phyloP scores from a whole-genome alignment of 1,140 invertebrate species.

The Pachypsylla venusta region DNA sequence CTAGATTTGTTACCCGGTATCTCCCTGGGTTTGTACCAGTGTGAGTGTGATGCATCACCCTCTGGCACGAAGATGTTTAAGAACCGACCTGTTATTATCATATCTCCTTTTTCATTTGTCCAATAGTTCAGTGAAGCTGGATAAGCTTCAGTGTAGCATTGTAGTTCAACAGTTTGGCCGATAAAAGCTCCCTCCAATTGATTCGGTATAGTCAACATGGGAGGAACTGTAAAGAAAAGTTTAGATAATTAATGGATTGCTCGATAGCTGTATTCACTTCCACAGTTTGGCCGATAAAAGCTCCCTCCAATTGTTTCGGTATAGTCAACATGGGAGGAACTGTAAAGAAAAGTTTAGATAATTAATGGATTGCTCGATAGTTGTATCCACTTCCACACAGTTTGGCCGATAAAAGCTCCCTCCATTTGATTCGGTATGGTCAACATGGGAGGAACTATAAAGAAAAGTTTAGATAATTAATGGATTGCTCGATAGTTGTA shows the following conservation, averaged over 20 bases:
- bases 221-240: constrained; percentile 55
- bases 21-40: no score
- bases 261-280: no score
- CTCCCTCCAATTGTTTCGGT: constrained; percentile 68
- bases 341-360: constrained; percentile 34
- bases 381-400: no score
- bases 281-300: constrained; percentile 65
- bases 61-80: no score
- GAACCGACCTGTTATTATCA: constrained; percentile 83
- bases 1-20: no score
- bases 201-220: constrained; percentile 72
- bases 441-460: constrained; percentile 67
- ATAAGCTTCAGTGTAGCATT: constrained; percentile 77
- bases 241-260: no score
- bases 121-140: constrained; percentile 78
- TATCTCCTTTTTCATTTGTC: constrained; percentile 68
- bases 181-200: constrained; percentile 67
- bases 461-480: no score
- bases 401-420: constrained; percentile 63
- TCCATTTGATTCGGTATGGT: constrained; percentile 73
- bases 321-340: constrained; percentile 80
- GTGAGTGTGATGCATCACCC: no score
- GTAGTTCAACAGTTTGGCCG: constrained; percentile 62
- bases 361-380: no score
- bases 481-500: no score